These are phyloP conservation scores for Lysandra bellargus DNA, from an alignment of 2,888 invertebrate species.

Conservation along the genomic window DNA sequence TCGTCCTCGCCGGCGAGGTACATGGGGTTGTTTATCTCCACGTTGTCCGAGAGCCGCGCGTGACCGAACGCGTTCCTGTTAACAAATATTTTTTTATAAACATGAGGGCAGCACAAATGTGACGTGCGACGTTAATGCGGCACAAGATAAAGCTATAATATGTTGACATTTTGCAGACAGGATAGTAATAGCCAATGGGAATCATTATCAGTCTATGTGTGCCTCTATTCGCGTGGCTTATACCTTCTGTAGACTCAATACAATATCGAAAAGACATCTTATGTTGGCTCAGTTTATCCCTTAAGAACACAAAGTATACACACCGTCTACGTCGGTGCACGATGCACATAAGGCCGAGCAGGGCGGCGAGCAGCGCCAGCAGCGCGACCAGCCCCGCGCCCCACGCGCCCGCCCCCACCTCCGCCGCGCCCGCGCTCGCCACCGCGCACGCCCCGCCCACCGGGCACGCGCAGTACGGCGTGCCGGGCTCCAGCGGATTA, in stretches of 20 bases:
- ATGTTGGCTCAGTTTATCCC: too few species aligned
- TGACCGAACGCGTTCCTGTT: slow-evolving; percentile 86
- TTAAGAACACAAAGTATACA: slow-evolving; percentile 42
- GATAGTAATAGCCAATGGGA: too few species aligned
- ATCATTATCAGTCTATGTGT: too few species aligned
- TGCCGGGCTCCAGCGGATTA: slow-evolving; percentile 57
- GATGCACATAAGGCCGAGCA: slow-evolving; percentile 54
- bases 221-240: too few species aligned
- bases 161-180: too few species aligned
- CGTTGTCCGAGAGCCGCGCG: slow-evolving; percentile 89
- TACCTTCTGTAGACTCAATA: too few species aligned
- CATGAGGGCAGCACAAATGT: background rate
- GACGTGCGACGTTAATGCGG: too few species aligned
- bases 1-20: slow-evolving; percentile 88
- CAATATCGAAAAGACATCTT: too few species aligned
- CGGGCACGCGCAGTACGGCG: slow-evolving; percentile 62
- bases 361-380: slow-evolving; percentile 52
- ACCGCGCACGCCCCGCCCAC: slow-evolving; percentile 50
- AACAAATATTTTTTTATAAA: background rate
- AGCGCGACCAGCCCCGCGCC: slow-evolving; percentile 53
- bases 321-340: slow-evolving; percentile 65
- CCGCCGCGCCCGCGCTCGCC: slow-evolving; percentile 37
- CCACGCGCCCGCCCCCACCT: slow-evolving; percentile 48
- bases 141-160: too few species aligned
- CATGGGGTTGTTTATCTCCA: slow-evolving; percentile 93